These are phyloP conservation scores for Baronia brevicornis DNA, from an alignment of 2,888 invertebrate genomes.

Conservation along the genomic window DNA sequence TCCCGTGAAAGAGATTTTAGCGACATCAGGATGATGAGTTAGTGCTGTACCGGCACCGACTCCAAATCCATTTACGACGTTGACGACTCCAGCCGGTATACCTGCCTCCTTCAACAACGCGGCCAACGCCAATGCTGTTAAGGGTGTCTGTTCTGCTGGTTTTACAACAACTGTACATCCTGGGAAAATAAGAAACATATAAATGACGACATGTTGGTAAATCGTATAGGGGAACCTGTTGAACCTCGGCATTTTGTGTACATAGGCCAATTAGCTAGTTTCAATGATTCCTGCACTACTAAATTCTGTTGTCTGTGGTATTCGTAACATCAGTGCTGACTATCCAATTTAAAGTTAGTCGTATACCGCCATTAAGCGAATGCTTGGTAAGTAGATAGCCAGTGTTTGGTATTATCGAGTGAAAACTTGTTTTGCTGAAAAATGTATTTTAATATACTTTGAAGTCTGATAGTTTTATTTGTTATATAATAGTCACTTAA, in stretches of 20 bases:
- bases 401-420: slow-evolving; percentile 16
- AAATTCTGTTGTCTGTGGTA: slow-evolving; percentile 18
- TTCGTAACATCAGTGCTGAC: slow-evolving; percentile 15
- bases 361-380: slow-evolving; percentile 14
- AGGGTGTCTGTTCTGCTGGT: slow-evolving; percentile 94
- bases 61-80: slow-evolving; percentile 91
- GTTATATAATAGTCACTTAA: slow-evolving; percentile 16
- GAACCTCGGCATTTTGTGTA: slow-evolving; percentile 16
- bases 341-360: slow-evolving; percentile 18
- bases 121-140: slow-evolving; percentile 90
- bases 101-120: slow-evolving; percentile 89
- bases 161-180: slow-evolving; percentile 90
- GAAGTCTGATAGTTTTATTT: slow-evolving; percentile 14
- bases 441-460: slow-evolving; percentile 19
- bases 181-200: slow-evolving; percentile 17
- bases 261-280: slow-evolving; percentile 16
- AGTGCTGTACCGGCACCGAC: slow-evolving; percentile 84
- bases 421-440: slow-evolving; percentile 12
- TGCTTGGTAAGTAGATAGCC: no score
- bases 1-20: slow-evolving; percentile 87
- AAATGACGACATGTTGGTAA: no score
- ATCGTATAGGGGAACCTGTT: slow-evolving; percentile 14
- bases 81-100: slow-evolving; percentile 91
- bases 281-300: slow-evolving; percentile 15
- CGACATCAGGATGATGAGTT: slow-evolving; percentile 81